Base-by-base conservation (phyloP, 37 sponge, comb jelly and placozoan species). In the Cladorhizidae sp. region DNA sequence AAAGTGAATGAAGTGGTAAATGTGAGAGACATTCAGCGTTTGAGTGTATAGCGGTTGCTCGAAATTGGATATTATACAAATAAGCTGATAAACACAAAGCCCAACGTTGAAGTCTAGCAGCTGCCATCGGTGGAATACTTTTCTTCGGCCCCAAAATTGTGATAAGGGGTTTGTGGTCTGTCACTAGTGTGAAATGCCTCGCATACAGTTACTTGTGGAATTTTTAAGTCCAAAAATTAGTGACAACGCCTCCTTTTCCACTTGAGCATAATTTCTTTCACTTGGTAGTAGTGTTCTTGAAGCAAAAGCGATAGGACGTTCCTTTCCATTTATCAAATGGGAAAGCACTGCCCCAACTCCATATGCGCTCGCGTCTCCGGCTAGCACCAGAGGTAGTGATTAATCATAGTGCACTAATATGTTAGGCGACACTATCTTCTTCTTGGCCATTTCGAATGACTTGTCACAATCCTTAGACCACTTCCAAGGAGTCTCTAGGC, bases 91-190 rank as follows among this genome's bases (percentile, higher is more conserved):
- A 12, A 14, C 26, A 35, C 67, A 11, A 8, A 17, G 67, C 67
- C 67, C 36, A 33, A 2, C 67, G 9, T 11, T 65, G 67, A 15
- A 65, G 35, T 31, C 67, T 18, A 14, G 12, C 67, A 32, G 36
- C 67, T 65, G 67, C 67, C 36, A 65, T 15, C 1, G 83, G 37
- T 35, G 75, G 67, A 26, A 64, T 45, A 45, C 36, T 42, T 22
- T 50, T 42, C 39, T 64, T 64, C 1, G 64, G 67, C 9, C 83
- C 55, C 36, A 83, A 49, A 14, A 83, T 18, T 20, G 40, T 79
- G 43, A 36, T 26, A 2, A 83, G 67, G 7, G 83, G 83, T 41
- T 83, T 73, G 75, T 74, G 83, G 35, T 83, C 83, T 36, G 83
- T 74, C n/a, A 74, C 55, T 9, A 74, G 25, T 74, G 75, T 33